Base-by-base conservation (phyloP, 2,888 invertebrate genomes). In the Tyria jacobaeae region DNA sequence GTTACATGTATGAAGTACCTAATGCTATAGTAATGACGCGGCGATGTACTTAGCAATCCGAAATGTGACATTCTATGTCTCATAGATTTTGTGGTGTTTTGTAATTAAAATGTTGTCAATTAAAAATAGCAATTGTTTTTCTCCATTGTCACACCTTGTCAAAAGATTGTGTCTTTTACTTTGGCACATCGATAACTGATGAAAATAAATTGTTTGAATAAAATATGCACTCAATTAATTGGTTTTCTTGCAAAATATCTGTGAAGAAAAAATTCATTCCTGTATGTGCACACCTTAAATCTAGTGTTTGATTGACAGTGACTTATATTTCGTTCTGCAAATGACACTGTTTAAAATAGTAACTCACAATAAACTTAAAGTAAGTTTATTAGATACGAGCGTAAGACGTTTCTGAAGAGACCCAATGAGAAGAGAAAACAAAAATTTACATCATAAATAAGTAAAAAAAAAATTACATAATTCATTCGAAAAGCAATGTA, bases 91-190 rank as follows among this genome's bases (percentile, higher is more conserved):
- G 92, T 93, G 94, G 94, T 94, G 92, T 94, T 93, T 93, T 93
- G 89, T 93, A 93, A 93, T 92, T 92, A 94, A 93, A 93, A 94
- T 91, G 92, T 94, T 94, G 94, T 94, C 94, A 94, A 94, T 94
- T 94, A 93, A 83, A 82, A 73, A 68, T 71, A 70, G 63, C 59
- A 68, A 74, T 82, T 82, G 78, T 81, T 83, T 87, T 82, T 81
- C 62, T 80, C 71, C 67, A 70, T 66, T 70, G 35, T 60, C 68
- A 66, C 68, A 71, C 71, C 63, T 68, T 64, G 35, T 59, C 60
- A 66, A 37, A 57, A 24, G 52, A 58, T 74, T 64, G n/a, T 51
- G 58, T 68, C 67, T 59, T 72, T 61, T 73, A 55, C 61, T 64
- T 65, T 64, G 56, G 65, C 66, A 66, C 66, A 61, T 71, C 71